Evolutionary conservation across 2,113 vertebrate genomes (phyloP).

Genomic region (Saccopteryx bilineata): DNA sequence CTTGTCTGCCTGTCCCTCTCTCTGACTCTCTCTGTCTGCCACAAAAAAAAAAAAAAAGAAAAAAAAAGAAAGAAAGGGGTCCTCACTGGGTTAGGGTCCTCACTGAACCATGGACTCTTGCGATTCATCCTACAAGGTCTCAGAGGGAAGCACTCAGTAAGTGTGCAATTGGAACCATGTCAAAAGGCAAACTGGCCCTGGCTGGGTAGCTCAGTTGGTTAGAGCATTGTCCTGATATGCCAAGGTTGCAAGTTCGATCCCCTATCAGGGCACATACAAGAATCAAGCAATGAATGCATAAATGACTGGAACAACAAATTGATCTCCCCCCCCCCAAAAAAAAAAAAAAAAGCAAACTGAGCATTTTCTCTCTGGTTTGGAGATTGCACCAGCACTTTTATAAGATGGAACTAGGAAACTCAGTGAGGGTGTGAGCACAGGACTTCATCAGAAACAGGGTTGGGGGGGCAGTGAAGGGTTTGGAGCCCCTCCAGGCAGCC

Average conservation of each 20-base stretch:
- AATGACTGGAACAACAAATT: too few relatives aligned
- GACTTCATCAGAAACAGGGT: not conserved
- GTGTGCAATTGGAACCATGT: accelerated
- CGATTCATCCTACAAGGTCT: not conserved
- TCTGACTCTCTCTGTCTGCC: too few relatives aligned
- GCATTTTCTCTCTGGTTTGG: accelerated
- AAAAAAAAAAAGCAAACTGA: too few relatives aligned
- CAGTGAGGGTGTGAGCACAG: not conserved
- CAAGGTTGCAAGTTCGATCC: too few relatives aligned
- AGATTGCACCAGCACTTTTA: not conserved
- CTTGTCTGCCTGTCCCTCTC: too few relatives aligned
- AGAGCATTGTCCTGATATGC: too few relatives aligned
- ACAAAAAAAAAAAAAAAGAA: too few relatives aligned
- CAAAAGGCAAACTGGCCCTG: accelerated
- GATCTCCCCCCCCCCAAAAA: too few relatives aligned
- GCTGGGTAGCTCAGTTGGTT: too few relatives aligned
- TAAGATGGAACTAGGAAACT: not conserved
- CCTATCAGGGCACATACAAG: too few relatives aligned
- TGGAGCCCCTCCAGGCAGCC: not conserved
- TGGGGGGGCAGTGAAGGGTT: not conserved
- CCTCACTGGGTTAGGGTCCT: not conserved
- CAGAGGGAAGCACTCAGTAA: not conserved
- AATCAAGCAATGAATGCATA: too few relatives aligned
- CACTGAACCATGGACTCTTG: not conserved
- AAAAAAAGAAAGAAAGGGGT: too few relatives aligned